Evolutionary conservation across 2,113 vertebrate genomes (phyloP), one percentile per base, ranked within the genome.

Genomic region (Peromyscus leucopus): DNA sequence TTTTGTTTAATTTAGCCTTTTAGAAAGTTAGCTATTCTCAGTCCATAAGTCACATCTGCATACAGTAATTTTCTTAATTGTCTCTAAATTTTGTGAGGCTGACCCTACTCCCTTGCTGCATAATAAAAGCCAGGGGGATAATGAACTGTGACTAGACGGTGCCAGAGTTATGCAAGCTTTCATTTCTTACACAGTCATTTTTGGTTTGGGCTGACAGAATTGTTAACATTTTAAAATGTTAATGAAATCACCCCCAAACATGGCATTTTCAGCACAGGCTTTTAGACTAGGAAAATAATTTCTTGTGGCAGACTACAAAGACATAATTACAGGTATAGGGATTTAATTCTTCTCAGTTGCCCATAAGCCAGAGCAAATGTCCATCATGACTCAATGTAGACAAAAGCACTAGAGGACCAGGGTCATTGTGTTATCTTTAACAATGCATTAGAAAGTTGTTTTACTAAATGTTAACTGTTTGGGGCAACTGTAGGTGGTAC

Each of bases 141-240:
- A 97, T 96, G 96, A 97, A 89, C 96, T 88, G 5, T 93, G 96
- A 88, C 91, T 95, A 94, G 93, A 17, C 36, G 90, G 61, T 82
- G 85, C 75, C 89, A 93, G 78, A 71, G 51, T 94, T 96, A 87
- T 75, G 72, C 93, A 97, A 93, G 97, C 95, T 96, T 97, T 97
- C 96, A 96, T 97, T 96, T 94, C 93, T 97, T 91, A 94, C 89
- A 93, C 67, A 83, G 94, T 93, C 97, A 95, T 96, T 98, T 98
- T 96, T 19, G 21, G 91, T 97, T 96, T 96, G 93, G 61, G 82
- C 94, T 96, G 96, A 97, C 94, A 96, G 87, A 93, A 96, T 92
- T 94, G 97, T 97, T 96, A 98, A 92, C 95, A 97, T 96, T 95
- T 94, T 85, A 57, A 97, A 95, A 98, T 97, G 96, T 92, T 97